phyloP scores from a whole-genome alignment of 2,888 invertebrate genomes.

The Ochlodes sylvanus region DNA sequence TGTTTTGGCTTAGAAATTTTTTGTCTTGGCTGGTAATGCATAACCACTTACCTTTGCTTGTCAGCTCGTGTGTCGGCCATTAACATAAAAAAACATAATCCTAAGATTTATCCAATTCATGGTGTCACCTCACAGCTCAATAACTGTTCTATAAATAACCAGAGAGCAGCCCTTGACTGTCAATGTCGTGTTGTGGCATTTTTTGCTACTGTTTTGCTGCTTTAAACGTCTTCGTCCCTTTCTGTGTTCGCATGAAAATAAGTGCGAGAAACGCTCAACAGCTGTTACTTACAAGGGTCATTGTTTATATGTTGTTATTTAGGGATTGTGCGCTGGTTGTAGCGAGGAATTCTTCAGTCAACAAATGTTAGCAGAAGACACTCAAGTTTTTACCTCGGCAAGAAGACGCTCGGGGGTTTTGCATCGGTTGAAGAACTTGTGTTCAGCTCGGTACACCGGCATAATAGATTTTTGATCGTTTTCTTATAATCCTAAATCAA shows the following conservation, averaged over 20 bases:
- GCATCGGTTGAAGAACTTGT: no score
- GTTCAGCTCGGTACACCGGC: no score
- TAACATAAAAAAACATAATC: not conserved
- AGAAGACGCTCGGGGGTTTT: no score
- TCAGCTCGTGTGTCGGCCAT: no score
- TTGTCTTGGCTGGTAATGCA: no score
- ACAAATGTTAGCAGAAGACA: no score
- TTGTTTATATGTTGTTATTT: not conserved
- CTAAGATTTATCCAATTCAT: conserved; percentile 2
- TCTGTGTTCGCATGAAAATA: conserved; percentile 17
- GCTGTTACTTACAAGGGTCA: conserved; percentile 20
- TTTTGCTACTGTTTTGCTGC: conserved; percentile 23
- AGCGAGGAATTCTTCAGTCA: no score
- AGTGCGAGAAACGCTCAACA: conserved; percentile 17
- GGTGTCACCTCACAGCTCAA: conserved; percentile 16
- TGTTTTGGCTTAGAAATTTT: no score
- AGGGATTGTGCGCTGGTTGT: not conserved
- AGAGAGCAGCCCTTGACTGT: conserved; percentile 29
- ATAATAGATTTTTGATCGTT: no score
- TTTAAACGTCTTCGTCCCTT: conserved; percentile 15
- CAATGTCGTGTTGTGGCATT: conserved; percentile 34
- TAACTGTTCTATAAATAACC: conserved; percentile 36
- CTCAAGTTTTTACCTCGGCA: not conserved
- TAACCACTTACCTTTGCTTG: no score
- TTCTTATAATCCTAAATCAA: no score